Percentiles rank a stretch among this genome's conserved stretches.
phyloP scores from a whole-genome alignment of 2,888 invertebrate species.

The Elysia crispata region DNA sequence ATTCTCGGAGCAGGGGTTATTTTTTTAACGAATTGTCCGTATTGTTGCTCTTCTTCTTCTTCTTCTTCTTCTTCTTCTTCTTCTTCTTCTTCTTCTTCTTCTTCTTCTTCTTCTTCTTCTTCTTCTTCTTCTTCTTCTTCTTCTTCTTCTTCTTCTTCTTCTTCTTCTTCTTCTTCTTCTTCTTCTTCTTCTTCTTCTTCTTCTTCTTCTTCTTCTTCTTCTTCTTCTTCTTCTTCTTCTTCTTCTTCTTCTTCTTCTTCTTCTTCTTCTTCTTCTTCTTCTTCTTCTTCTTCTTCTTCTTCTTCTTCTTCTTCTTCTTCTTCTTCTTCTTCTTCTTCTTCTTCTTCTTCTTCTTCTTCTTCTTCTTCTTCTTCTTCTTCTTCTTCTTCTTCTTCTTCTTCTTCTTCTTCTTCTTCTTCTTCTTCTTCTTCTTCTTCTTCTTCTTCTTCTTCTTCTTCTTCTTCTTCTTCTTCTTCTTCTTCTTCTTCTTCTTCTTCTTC shows the following conservation, averaged over 20 bases:
- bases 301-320: background rate
- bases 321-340: background rate
- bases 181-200: conserved; percentile 11
- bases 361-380: background rate
- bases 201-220: background rate
- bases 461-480: too few species aligned
- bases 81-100: conserved; percentile 3
- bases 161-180: background rate
- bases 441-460: too few species aligned
- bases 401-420: too few species aligned
- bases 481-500: too few species aligned
- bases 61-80: conserved; percentile 9
- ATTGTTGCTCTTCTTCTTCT: background rate
- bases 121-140: background rate
- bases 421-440: too few species aligned
- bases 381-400: background rate
- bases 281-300: background rate
- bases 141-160: background rate
- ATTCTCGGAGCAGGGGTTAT: too few species aligned
- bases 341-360: conserved; percentile 34
- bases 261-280: background rate
- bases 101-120: conserved; percentile 18
- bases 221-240: background rate
- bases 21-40: too few species aligned
- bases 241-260: conserved; percentile 16